These are phyloP conservation scores for Paramormyrops kingsleyae DNA, from an alignment of 2,113 vertebrate species.

Conservation along the genomic window DNA sequence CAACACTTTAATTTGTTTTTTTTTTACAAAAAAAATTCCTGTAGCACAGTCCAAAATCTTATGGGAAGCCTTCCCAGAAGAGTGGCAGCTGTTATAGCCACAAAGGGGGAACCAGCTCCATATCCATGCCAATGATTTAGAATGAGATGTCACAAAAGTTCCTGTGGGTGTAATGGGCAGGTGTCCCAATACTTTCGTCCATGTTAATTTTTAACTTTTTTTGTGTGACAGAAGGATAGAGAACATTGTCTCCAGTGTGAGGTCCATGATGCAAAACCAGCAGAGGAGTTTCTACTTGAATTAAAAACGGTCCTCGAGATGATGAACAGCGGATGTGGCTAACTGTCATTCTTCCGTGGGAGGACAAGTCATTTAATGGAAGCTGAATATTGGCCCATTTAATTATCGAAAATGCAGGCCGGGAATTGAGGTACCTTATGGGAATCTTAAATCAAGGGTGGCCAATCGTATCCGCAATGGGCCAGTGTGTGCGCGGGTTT, in stretches of 20 bases:
- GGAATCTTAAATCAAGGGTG: background rate
- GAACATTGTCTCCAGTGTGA: conserved; percentile 33
- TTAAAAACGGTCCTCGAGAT: conserved; percentile 23
- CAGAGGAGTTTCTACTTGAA: conserved; percentile 16
- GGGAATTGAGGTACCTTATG: background rate
- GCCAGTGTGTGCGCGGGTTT: background rate
- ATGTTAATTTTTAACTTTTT: background rate
- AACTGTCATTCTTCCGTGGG: background rate
- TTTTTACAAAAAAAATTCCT: background rate
- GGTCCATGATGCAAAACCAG: conserved; percentile 18
- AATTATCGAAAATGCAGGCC: background rate
- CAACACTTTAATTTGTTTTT: background rate
- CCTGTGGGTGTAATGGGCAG: too few species aligned
- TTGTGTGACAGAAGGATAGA: conserved; percentile 26
- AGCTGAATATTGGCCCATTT: background rate
- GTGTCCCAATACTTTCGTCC: too few species aligned
- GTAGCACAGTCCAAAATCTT: too few species aligned
- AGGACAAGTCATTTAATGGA: background rate
- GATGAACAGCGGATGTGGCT: conserved; percentile 20
- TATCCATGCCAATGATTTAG: background rate
- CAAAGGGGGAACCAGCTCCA: background rate
- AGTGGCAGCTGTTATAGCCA: too few species aligned
- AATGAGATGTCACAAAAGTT: too few species aligned
- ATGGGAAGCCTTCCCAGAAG: background rate
- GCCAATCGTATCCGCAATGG: background rate